Base-by-base conservation (phyloP, 2,888 invertebrate species). In the Cylindroiulus punctatus region DNA sequence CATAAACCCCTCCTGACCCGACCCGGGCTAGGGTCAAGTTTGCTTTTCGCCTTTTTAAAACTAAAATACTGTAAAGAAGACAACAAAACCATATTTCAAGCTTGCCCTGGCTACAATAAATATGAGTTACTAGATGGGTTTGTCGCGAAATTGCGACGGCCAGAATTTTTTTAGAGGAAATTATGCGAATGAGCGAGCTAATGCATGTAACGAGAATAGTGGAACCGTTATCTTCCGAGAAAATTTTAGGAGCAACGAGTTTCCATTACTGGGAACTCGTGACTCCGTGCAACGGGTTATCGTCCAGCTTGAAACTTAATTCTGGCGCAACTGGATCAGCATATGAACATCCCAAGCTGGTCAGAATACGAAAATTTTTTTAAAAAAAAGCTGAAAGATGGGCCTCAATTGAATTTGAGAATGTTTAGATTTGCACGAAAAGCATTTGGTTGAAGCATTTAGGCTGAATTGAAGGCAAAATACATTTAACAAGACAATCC, bases 161-260 rank as follows among this genome's bases (percentile, higher is more conserved):
- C 12, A 76, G n/a, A n/a, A 4, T 76, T 76, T 76, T 76, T 76
- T 12, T 76, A 10, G 10, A 7, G 26, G 76, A 76, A 30, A 76
- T 30, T 76, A 76, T 76, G 76, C 12, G 30, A 76, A 76, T 76
- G 14, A 76, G 30, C 1, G 7, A 22, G 30, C 30, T 76, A 76
- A 76, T 76, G n/a, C n/a, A n/a, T n/a, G n/a, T n/a, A 76, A 76
- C 76, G 12, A 76, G 76, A 76, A 76, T 14, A 30, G 4, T 76
- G 76, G 30, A 76, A 44, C 26, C 52, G 12, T 26, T 30, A 26
- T 76, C 14, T 76, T 76, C 76, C 30, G 22, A 76, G 76, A 76
- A 76, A 30, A 76, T 30, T 22, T 22, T 76, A 30, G 76, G 22
- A 8, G 5, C 30, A 8, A 36, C 7, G 26, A 76, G 14, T 7